phyloP scores from a whole-genome alignment of 2,888 invertebrate species.

The Drosophila testacea region DNA sequence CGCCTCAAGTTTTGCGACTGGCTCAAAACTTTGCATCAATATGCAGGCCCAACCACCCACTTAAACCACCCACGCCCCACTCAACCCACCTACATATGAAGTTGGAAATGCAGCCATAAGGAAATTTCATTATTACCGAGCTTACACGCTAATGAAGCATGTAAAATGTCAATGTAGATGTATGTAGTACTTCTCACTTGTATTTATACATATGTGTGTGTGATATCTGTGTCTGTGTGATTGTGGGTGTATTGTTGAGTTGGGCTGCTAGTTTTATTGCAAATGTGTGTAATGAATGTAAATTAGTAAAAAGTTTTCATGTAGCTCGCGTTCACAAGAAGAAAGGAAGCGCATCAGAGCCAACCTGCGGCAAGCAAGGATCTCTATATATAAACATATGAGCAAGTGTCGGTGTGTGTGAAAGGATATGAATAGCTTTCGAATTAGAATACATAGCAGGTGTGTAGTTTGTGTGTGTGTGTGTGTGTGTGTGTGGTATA shows the following conservation, averaged over 20 bases:
- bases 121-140: constrained; percentile 82
- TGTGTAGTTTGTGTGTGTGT: constrained; percentile 23
- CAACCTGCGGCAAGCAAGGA: constrained; percentile 73
- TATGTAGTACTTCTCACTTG: constrained; percentile 33
- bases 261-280: constrained; percentile 77
- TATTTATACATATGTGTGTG: constrained; percentile 2
- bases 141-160: constrained; percentile 82
- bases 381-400: constrained; percentile 33
- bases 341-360: constrained; percentile 60
- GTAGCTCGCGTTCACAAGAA: constrained; percentile 43
- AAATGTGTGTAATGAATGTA: constrained; percentile 82
- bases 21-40: constrained; percentile 73
- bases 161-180: constrained; percentile 78
- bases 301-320: constrained; percentile 79
- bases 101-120: constrained; percentile 75
- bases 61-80: not conserved
- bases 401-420: constrained; percentile 20
- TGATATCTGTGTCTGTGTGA: constrained; percentile 1
- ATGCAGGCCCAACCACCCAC: constrained; percentile 46
- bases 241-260: constrained; percentile 51
- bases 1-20: constrained; percentile 69
- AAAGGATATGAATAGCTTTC: constrained; percentile 63
- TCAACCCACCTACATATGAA: constrained; percentile 25
- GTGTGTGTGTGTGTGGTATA: constrained; percentile 32
- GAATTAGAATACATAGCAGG: constrained; percentile 66